Base-by-base conservation (phyloP, 2,888 invertebrate species). In the Lepetodrilus schrolli region DNA sequence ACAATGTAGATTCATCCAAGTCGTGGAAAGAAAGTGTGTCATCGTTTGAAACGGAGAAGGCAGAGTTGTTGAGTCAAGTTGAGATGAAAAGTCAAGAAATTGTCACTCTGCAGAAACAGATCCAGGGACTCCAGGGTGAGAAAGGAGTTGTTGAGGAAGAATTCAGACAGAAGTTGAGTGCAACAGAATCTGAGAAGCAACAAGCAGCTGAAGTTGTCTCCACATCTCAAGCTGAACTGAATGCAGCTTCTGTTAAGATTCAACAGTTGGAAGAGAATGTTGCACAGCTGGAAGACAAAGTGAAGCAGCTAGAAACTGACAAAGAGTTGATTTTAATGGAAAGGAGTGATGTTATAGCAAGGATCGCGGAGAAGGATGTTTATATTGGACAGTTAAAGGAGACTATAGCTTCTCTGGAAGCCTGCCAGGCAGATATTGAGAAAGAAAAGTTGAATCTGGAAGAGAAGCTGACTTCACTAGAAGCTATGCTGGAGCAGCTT, bases 401-500 rank as follows among this genome's bases (percentile, higher is more conserved):
- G 70, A 72, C 65, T 4, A 47, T 77, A 20, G 49, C 66, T 17
- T 38, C 66, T 1, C 73, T 80, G 20, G 76, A 80, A 66, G 38
- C 69, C 2, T 76, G 76, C 36, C 80, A 66, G 70, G 74, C 50
- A 47, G 71, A 43, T 30, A 72, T 81, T 51, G 78, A 83, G n/a
- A 78, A 75, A 36, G 83, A 85, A 69, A 82, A 84, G 66, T 50
- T 69, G 1, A 69, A 76, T 30, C 48, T 83, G n/a, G 82, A 83
- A 21, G 81, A 78, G 23, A 80, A 80, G 49, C 76, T 84, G 4
- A 75, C 72, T 8, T 79, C 77, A 30, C 80, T 87, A 43, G 81
- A 82, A 58, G 74, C 73, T 4, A 78, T 80, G 8, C 65, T 84
- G 58, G 72, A 76, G 4, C 78, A 80, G 7, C 74, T 82, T 47